Evolutionary conservation across 2,113 vertebrate genomes (phyloP).

Genomic region (Thryonomys swinderianus): DNA sequence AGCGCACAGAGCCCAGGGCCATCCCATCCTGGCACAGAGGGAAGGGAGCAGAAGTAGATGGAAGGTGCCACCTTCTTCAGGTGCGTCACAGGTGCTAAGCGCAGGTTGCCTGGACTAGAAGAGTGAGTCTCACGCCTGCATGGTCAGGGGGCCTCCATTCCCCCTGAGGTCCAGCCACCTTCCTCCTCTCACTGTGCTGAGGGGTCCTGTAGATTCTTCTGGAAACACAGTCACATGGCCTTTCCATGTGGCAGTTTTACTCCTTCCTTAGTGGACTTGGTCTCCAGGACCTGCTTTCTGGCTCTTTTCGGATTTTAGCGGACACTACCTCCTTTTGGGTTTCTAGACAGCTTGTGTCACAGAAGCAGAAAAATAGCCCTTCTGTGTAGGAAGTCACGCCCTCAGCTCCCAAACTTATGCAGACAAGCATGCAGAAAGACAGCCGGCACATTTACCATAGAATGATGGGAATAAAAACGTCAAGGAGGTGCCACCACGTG

Average conservation of each 20-base stretch:
- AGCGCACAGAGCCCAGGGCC: neutral
- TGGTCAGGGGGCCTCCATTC: rapidly evolving
- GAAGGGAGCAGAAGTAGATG: neutral
- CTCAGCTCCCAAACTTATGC: neutral
- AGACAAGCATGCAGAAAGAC: neutral
- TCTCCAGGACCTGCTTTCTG: neutral
- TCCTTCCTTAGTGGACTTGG: neutral
- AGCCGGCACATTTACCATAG: neutral
- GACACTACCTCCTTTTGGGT: no score
- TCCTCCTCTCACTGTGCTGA: neutral
- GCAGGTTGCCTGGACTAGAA: neutral
- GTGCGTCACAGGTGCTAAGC: neutral
- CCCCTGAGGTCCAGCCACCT: no score
- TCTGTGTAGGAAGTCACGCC: neutral
- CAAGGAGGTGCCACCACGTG: neutral
- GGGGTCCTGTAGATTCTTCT: neutral
- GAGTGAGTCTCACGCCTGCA: neutral
- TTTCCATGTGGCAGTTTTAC: neutral
- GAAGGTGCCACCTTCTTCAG: neutral
- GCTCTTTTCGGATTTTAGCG: neutral
- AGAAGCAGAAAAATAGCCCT: neutral
- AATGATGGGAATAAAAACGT: conserved; percentile 2
- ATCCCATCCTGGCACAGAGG: rapidly evolving
- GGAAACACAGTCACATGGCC: neutral
- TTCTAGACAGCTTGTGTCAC: neutral